Evolutionary conservation across 2,113 vertebrate genomes (phyloP), one percentile per base, ranked within the genome.

Genomic region (Chaetodon trifascialis): DNA sequence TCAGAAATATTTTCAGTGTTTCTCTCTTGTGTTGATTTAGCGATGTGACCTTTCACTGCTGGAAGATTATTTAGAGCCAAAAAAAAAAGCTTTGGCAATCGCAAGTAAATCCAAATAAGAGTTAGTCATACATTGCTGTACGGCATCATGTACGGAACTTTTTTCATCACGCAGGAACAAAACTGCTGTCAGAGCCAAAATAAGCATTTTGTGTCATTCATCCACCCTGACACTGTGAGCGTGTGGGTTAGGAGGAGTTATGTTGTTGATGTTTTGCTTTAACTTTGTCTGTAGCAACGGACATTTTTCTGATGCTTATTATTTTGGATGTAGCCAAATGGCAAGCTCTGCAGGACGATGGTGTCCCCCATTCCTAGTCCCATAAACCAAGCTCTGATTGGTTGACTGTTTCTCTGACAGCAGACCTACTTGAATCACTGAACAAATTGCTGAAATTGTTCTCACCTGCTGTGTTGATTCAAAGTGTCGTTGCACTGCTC

Each of bases 401-500:
- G 46, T 60, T 11, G 5, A 17, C 30, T 73, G 55, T 62, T 72
- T 49, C 4, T 60, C 42, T 36, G 67, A 11, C 8, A 0, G 5
- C 46, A 40, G 49, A 64, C 16, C 21, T 21, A 15, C 15, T 42
- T 67, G 2, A 58, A 52, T 71, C 1, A 1, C 40, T 19, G 17
- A 59, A 73, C 19, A 51, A 56, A 67, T 30, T 51, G 14, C 2
- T 67, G 16, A 30, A 30, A 30, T 38, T 1, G 0, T 60, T 54
- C 7, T 52, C 23, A 30, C 30, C 25, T 21, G 30, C 30, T 76
- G 30, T 65, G 34, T 62, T 66, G 9, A 79, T 34, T 76, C 14
- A 51, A 85, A 46, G 66, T 86, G n/a, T 12, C 3, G 34, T 44
- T 77, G 55, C 64, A 6, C 49, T 65, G 80, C 44, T 73, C 47